Base-by-base conservation (phyloP, 2,888 invertebrate genomes). In the Stramonita haemastoma region DNA sequence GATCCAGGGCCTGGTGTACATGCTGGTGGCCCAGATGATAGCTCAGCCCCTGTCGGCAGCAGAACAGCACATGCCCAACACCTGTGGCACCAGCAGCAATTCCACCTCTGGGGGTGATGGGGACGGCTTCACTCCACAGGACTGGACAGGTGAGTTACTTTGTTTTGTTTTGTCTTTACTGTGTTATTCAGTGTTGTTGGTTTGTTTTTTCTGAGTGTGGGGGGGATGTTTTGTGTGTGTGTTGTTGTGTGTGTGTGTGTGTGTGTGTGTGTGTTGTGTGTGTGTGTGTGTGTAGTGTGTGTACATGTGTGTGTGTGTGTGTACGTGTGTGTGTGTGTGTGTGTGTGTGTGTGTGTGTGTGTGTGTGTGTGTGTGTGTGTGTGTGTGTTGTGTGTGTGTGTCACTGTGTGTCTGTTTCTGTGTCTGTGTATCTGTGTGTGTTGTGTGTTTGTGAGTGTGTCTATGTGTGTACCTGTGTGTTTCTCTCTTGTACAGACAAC, bases 1-100 rank as follows among this genome's bases (percentile, higher is more conserved):
- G 90, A 90, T 96, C 29, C 95, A 95, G 91, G 95, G 95, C 34
- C 93, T 95, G 11, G 90, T 95, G 1, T 94, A 93, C 89, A 94
- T 95, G 89, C 60, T 95, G 77, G 90, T 95, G 66, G 93, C 94
- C 91, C 94, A 95, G 92, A 90, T 93, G 77, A 86, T 95, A n/a
- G 93, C 95, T 2, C 94, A 93, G 87, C 93, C 93, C 36, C 91
- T 95, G 34, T 91, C 95, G 26, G 89, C 86, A 1, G 79, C 92
- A 57, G 93, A 93, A 36, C 83, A 56, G 13, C 84, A 84, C 22
- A 86, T 93, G 77, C 92, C 92, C 1, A 92, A 92, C 6, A 92
- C 92, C 17, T 95, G 95, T 92, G 90, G 90, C n/a, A 89, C 90
- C 46, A 91, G 91, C 81, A 91, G 92, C 89, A 92, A 89, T 86